Percentiles rank a stretch among this genome's conserved stretches.
Conservation (phyloP, 1,140 invertebrate species). For the Zaprionus capensis region DNA sequence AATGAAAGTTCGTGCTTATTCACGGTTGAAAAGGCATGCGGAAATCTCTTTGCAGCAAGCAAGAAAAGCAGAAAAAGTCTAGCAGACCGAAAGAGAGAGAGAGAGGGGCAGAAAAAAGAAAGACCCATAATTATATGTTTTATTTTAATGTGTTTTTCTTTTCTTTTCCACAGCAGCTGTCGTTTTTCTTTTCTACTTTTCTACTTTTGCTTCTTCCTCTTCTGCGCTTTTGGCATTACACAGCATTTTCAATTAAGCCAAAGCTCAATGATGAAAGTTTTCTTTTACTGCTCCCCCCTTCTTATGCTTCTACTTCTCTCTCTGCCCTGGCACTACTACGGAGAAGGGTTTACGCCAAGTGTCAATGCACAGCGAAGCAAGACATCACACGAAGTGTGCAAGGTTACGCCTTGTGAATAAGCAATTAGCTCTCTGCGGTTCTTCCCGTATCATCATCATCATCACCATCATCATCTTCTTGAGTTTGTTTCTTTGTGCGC, state of each 20-base stretch:
- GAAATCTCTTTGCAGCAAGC: slow-evolving; percentile 54
- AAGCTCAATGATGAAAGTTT: slow-evolving; percentile 51
- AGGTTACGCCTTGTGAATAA: slow-evolving; percentile 80
- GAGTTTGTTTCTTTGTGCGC: not conserved
- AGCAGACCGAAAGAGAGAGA: slow-evolving; percentile 37
- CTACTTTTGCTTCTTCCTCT: slow-evolving; percentile 9
- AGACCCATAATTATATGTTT: slow-evolving; percentile 50
- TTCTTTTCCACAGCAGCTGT: slow-evolving; percentile 63
- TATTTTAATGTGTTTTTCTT: slow-evolving; percentile 75
- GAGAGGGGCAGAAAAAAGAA: slow-evolving; percentile 4
- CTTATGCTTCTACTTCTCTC: slow-evolving; percentile 32
- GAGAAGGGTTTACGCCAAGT: slow-evolving; percentile 32
- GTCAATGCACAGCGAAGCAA: slow-evolving; percentile 56
- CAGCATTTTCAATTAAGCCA: slow-evolving; percentile 80
- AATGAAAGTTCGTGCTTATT: slow-evolving; percentile 82
- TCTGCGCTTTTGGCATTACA: slow-evolving; percentile 54
- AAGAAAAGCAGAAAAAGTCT: slow-evolving; percentile 49
- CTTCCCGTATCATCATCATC: slow-evolving; percentile 26
- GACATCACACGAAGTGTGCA: slow-evolving; percentile 73
- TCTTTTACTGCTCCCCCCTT: slow-evolving; percentile 4
- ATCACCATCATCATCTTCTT: slow-evolving; percentile 3
- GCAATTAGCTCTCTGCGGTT: slow-evolving; percentile 74
- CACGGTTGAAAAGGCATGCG: slow-evolving; percentile 81
- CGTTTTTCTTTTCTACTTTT: slow-evolving; percentile 53
- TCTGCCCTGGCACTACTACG: slow-evolving; percentile 23